These are phyloP conservation scores for Sitta carolinensis DNA, from an alignment of 2,797 vertebrate species.

Conservation along the genomic window DNA sequence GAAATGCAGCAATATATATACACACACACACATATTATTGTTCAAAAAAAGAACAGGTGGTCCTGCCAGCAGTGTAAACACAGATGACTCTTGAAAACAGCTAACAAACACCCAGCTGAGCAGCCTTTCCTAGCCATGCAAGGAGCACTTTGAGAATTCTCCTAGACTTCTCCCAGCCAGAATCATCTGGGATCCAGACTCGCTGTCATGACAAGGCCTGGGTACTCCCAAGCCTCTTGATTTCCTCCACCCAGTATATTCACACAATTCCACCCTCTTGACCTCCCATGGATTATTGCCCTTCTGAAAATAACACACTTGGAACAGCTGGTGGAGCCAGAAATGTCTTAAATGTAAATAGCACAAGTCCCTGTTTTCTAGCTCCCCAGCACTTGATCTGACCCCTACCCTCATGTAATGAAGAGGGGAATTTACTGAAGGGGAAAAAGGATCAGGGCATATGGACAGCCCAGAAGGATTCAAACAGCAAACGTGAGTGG, in stretches of 20 bases:
- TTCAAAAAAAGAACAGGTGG: slow-evolving; percentile 52
- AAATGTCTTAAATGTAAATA: slow-evolving; percentile 67
- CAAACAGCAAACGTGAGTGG: background rate
- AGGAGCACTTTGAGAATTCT: background rate
- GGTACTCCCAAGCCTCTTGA: slow-evolving; percentile 10
- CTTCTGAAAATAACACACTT: slow-evolving; percentile 74
- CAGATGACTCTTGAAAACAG: slow-evolving; percentile 9
- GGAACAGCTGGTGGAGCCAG: slow-evolving; percentile 69
- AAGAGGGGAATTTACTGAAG: background rate
- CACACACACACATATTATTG: background rate
- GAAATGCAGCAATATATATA: slow-evolving; percentile 29
- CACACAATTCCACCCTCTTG: slow-evolving; percentile 58
- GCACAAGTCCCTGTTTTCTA: background rate
- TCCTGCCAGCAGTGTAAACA: slow-evolving; percentile 20
- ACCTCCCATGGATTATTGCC: slow-evolving; percentile 57
- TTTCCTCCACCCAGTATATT: slow-evolving; percentile 41
- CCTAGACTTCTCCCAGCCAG: background rate
- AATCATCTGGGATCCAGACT: slow-evolving; percentile 1
- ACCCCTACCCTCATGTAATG: background rate
- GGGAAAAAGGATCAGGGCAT: background rate
- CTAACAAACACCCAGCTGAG: background rate
- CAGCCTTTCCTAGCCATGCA: background rate
- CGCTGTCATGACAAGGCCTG: background rate
- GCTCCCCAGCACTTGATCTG: background rate
- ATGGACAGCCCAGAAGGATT: background rate